Evolutionary conservation across 2,113 vertebrate species (phyloP), one percentile per base, ranked within the genome.

Genomic region (Pogonocichla stellata): DNA sequence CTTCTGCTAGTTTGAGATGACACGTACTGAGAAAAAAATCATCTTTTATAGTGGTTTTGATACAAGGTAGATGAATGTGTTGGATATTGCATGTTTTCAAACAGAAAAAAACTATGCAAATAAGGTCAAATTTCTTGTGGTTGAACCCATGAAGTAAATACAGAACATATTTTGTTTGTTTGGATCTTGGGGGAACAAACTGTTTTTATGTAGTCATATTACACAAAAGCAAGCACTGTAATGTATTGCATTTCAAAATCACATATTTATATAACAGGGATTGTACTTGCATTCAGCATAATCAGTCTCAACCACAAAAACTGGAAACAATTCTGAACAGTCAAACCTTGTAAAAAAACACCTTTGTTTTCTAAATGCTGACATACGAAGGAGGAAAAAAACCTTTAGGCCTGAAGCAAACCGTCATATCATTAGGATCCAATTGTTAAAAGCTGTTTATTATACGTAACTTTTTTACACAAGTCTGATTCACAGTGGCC

Each of bases 111-210:
- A 83, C 0, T 10, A 64, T 22, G 23, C 22, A 93, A 85, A 81
- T 60, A 81, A 92, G 74, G n/a, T 93, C 65, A 80, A 62, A 85
- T 94, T 70, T 92, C 71, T 93, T 89, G 80, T 86, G 79, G 91
- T 77, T 72, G 53, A 93, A 79, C 11, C 17, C 71, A 73, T 65
- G 40, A 45, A 95, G 82, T 71, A 92, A 94, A 74, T 48, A 57
- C 38, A 90, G 79, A 96, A 92, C 65, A 90, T 45, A 36, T 25
- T 97, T 92, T 92, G 72, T 90, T 92, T 96, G 34, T 92, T 95
- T 93, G 57, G 56, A 64, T 64, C 86, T 92, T 90, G 34, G 34
- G 67, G 28, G 83, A 96, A 96, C 61, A 94, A 92, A 80, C 34
- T 81, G 65, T n/a, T 91, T 93, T 92, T 73, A 86, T 75, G 64